Percentiles rank a stretch among this genome's conserved stretches.
Evolutionary conservation across 2,797 vertebrate species (phyloP).

Genomic region (Tapera naevia): DNA sequence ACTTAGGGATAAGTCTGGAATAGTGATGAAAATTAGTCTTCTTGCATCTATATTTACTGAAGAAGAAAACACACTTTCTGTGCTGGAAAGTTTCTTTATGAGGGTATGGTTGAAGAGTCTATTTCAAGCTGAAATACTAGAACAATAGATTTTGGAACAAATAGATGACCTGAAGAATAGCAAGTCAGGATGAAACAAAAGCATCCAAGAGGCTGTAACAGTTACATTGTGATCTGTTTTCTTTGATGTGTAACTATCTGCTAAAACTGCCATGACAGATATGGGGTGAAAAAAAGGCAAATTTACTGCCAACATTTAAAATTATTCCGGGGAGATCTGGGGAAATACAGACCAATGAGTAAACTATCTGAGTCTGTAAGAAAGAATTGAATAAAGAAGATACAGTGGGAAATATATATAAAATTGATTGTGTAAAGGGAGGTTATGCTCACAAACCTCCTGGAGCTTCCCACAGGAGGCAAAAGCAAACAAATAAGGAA

Average conservation of each 20-base stretch:
- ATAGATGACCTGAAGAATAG: background rate
- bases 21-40: background rate
- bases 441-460: no score
- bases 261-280: background rate
- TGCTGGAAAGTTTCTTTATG: background rate
- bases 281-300: background rate
- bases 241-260: background rate
- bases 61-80: background rate
- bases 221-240: background rate
- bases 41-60: background rate
- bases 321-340: background rate
- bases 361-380: background rate
- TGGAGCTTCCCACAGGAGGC: no score
- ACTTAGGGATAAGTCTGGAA: fast-evolving
- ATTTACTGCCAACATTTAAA: background rate
- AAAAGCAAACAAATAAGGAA: no score
- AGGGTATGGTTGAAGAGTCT: background rate
- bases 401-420: background rate
- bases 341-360: background rate
- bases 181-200: background rate
- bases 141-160: background rate
- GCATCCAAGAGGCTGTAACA: background rate
- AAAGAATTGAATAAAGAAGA: background rate
- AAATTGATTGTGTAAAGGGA: background rate
- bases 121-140: background rate